Evolutionary conservation across 2,113 vertebrate genomes (phyloP), one percentile per base, ranked within the genome.

Genomic region (Desmodus rotundus): DNA sequence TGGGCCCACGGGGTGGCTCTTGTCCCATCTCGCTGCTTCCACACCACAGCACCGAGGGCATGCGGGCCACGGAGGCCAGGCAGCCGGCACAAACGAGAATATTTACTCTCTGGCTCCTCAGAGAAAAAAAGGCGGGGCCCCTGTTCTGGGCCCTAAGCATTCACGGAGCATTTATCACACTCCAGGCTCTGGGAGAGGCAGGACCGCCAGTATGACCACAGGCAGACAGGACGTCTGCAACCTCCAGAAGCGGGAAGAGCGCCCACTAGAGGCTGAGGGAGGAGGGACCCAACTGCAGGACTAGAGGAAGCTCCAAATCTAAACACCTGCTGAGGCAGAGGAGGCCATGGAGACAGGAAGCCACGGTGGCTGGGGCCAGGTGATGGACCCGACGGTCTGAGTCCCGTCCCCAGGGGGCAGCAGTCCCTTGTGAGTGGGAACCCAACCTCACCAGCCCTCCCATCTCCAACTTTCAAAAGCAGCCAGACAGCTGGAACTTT

Each of bases 351-450:
- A 13, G 54, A 3, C n/a, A 36, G 17, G 68, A 31, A 26, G 81
- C 63, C 65, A 41, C 4, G 45, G 33, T 28, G 36, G 82, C 0
- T 17, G 31, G 12, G 9, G 26, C 43, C 12, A 43, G 4, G 4
- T 36, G 54, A 45, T 50, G n/a, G 91, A 26, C 16, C 67, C 7
- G 47, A 72, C 65, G 26, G 33, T 36, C 22, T 4, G 0, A 52
- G 50, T 67, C 8, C 41, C 19, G 78, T 38, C 65, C 72, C 63
- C 50, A 91, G 70, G 56, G 43, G 63, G 52, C 93, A 93, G 89
- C 74, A 73, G 68, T 86, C 65, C 56, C 38, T 92, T 85, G 77
- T 0, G 5, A 81, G 84, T 22, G 3, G 20, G 41, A 36, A 86
- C 33, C 56, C 68, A 22, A 58, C 15, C 14, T 47, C 22, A 4